Conservation (phyloP, 1,140 invertebrate genomes). For the Colletes latitarsis region DNA sequence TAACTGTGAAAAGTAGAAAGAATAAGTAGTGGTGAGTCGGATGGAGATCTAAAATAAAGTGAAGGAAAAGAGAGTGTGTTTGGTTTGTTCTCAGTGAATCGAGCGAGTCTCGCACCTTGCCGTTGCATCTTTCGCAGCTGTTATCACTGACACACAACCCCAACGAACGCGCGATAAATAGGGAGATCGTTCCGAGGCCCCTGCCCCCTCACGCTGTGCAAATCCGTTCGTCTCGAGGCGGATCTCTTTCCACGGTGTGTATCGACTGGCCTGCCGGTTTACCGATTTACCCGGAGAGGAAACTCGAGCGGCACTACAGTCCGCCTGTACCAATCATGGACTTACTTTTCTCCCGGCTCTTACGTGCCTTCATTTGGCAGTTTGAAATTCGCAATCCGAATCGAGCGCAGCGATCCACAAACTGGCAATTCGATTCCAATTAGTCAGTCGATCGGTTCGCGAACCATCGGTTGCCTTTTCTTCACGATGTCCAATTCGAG, state of each 20-base stretch:
- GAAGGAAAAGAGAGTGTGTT: background rate
- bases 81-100: slow-evolving; percentile 18
- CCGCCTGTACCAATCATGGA: slow-evolving; percentile 48
- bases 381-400: slow-evolving; percentile 17
- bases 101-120: slow-evolving; percentile 62
- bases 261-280: slow-evolving; percentile 40
- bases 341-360: slow-evolving; percentile 79
- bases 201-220: slow-evolving; percentile 7
- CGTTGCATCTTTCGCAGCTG: slow-evolving; percentile 62
- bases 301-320: slow-evolving; percentile 59
- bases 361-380: slow-evolving; percentile 72
- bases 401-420: slow-evolving; percentile 22
- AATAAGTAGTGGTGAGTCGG: background rate
- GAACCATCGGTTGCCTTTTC: background rate
- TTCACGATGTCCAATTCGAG: background rate
- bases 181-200: slow-evolving; percentile 32
- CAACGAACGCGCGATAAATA: slow-evolving; percentile 49
- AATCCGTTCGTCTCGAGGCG: slow-evolving; percentile 40
- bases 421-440: slow-evolving; percentile 2
- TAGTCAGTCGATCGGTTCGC: background rate
- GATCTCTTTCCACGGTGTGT: slow-evolving; percentile 46
- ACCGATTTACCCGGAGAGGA: slow-evolving; percentile 45
- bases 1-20: background rate
- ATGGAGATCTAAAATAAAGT: background rate
- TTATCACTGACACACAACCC: slow-evolving; percentile 49